phyloP scores from a whole-genome alignment of 2,888 invertebrate species.

The Pristionchus entomophagus region DNA sequence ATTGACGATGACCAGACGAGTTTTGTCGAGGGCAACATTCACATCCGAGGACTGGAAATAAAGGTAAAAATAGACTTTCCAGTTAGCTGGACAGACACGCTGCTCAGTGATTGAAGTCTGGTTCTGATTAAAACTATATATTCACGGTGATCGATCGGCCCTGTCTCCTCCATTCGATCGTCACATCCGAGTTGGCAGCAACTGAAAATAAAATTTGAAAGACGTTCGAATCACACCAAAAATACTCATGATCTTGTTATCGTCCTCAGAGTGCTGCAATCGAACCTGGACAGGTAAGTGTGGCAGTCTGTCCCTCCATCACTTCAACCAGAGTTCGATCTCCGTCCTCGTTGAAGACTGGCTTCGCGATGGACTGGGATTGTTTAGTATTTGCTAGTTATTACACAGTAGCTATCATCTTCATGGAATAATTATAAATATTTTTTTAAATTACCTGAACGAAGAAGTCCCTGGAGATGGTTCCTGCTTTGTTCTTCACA shows the following conservation, averaged over 20 bases:
- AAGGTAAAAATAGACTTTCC: background rate
- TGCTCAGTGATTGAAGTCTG: too few species aligned
- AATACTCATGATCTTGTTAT: too few species aligned
- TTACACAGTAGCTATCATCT: too few species aligned
- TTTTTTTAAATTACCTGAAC: conserved; percentile 57
- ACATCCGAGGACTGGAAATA: conserved; percentile 54
- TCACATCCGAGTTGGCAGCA: conserved; percentile 68
- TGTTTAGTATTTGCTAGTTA: background rate
- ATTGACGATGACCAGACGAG: conserved; percentile 76
- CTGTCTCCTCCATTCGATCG: conserved; percentile 78
- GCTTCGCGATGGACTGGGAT: conserved; percentile 52
- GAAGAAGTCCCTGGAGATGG: conserved; percentile 72
- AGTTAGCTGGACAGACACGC: background rate
- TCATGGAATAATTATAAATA: too few species aligned
- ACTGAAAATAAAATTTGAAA: background rate
- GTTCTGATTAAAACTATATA: too few species aligned
- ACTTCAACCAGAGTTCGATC: conserved; percentile 65
- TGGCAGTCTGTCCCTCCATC: conserved; percentile 80
- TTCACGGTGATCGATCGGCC: conserved; percentile 55
- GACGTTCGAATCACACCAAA: too few species aligned
- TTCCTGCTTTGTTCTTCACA: conserved; percentile 71
- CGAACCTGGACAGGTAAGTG: conserved; percentile 79
- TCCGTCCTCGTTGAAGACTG: conserved; percentile 54
- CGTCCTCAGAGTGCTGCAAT: conserved; percentile 59
- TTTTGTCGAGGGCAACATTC: conserved; percentile 67